Evolutionary conservation across 2,797 vertebrate genomes (phyloP).

Genomic region (Sternotherus odoratus): DNA sequence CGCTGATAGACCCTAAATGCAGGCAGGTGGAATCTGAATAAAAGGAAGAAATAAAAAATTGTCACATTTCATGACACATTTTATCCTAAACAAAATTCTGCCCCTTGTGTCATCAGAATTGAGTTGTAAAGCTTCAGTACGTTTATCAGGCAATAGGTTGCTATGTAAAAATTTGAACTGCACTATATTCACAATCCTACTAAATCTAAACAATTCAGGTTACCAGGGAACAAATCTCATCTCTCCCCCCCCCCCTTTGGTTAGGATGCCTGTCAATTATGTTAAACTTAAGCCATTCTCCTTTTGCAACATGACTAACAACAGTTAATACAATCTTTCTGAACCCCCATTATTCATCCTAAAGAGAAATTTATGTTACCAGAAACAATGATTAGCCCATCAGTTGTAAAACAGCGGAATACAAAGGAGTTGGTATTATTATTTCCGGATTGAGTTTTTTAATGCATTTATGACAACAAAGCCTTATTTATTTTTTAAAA

Average conservation of each 20-base stretch:
- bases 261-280: not conserved
- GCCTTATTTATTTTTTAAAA: constrained; percentile 42
- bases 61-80: not conserved
- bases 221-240: not conserved
- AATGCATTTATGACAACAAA: constrained; percentile 13
- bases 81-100: not conserved
- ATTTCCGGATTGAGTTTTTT: constrained; percentile 46
- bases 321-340: constrained; percentile 16
- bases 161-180: not conserved
- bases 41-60: not conserved
- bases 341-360: not conserved
- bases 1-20: not conserved
- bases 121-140: not conserved
- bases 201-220: not conserved
- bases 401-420: constrained; percentile 20
- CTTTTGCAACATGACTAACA: constrained; percentile 34
- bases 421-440: constrained; percentile 51
- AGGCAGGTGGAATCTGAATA: not conserved
- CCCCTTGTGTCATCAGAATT: not conserved
- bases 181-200: not conserved
- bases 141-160: not conserved
- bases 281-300: constrained; percentile 1
- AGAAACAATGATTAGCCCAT: constrained; percentile 7
- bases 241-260: not conserved
- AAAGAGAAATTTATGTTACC: constrained; percentile 44